Base-by-base conservation (phyloP, 2,113 vertebrate species). In the Hiodon tergisus region DNA sequence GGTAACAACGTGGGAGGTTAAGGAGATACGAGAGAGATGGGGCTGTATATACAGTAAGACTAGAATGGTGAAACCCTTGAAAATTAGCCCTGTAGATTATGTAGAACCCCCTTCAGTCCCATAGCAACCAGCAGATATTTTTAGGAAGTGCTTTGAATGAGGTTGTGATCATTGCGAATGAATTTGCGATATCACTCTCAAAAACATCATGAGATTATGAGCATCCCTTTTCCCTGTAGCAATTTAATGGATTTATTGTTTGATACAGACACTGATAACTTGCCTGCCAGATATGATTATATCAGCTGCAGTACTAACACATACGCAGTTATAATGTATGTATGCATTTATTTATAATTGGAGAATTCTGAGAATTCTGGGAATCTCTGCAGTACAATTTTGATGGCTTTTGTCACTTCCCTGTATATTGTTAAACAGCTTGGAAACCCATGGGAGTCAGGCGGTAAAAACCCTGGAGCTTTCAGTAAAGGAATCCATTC, bases 1-100 rank as follows among this genome's bases (percentile, higher is more conserved):
- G 6, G 85, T 83, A 80, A 69, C 73, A 80, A 65, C 1, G 46
- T 73, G 54, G 76, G 78, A 9, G 54, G 67, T 70, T 72, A 7
- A 0, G 2, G 76, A 57, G 73, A 76, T 76, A 81, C 46, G 67
- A 84, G 78, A 0, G 3, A 71, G 80, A 81, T 62, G 54, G 59
- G 76, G 77, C 82, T 65, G 48, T 47, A 74, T 78, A 55, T 70
- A 31, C 31, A 31, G 31, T 31, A 31, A 31, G 31, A 31, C 31
- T 31, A 31, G 31, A 31, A 31, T 31, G 31, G 31, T 31, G 31
- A 31, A 31, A 31, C 54, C 69, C 58, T 58, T 71, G 47, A 57
- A 16, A 51, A 74, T 71, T 55, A 71, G 69, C 31, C 46, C 52
- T 57, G 47, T 58, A 71, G 69, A 71, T 71, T 71, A 16, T 17